These are phyloP conservation scores for Rotaria sp. DNA, from an alignment of 2,888 invertebrate species.

Conservation along the genomic window DNA sequence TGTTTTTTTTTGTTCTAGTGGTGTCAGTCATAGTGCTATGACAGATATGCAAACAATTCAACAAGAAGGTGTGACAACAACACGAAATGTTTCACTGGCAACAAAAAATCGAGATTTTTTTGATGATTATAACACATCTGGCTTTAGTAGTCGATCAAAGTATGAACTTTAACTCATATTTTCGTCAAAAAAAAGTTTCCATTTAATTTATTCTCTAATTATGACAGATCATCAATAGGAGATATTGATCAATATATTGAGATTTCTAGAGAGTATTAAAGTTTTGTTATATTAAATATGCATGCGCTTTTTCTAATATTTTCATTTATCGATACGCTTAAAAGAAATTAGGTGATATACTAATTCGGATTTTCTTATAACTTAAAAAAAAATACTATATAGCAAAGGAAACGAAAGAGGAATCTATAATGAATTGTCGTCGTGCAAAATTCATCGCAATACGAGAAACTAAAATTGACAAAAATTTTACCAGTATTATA, in stretches of 20 bases:
- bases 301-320: neutral
- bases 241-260: neutral
- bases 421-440: too few species aligned
- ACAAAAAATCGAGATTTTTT: constrained; percentile 47
- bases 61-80: constrained; percentile 62
- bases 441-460: too few species aligned
- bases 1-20: constrained; percentile 52
- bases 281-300: neutral
- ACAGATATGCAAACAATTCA: constrained; percentile 83
- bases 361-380: too few species aligned
- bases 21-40: constrained; percentile 70
- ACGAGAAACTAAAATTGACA: too few species aligned
- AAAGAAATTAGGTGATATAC: too few species aligned
- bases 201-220: neutral
- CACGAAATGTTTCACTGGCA: constrained; percentile 43
- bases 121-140: constrained; percentile 50
- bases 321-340: neutral
- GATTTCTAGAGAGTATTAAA: neutral
- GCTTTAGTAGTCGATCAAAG: constrained; percentile 38
- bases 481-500: too few species aligned
- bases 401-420: too few species aligned
- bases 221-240: neutral
- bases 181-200: neutral
- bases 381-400: too few species aligned
- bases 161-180: neutral